phyloP scores from a whole-genome alignment of 2,113 vertebrate genomes.

The Neomonachus schauinslandi region DNA sequence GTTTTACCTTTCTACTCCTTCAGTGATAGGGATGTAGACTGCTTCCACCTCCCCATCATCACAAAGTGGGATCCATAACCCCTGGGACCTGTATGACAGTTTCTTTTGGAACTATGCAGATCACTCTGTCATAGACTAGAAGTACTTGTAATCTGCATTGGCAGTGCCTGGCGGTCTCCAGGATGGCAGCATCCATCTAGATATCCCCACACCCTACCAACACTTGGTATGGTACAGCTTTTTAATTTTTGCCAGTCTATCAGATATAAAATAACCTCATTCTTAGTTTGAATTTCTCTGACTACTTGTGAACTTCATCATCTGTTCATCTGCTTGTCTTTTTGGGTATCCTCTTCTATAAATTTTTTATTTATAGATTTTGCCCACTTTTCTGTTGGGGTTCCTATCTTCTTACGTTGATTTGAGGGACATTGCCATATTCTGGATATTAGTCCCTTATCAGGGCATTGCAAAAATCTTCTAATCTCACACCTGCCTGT shows the following conservation, averaged over 20 bases:
- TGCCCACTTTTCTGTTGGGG: neutral
- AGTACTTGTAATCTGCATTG: neutral
- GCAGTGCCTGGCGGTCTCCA: neutral
- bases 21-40: neutral
- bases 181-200: accelerated
- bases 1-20: neutral
- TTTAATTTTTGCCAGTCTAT: neutral
- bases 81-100: neutral
- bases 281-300: conserved; percentile 9
- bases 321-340: neutral
- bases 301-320: neutral
- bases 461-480: neutral
- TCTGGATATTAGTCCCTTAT: neutral
- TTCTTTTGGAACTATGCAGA: neutral
- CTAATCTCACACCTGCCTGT: neutral
- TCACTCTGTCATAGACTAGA: neutral
- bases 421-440: neutral
- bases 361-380: neutral
- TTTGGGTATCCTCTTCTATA: neutral
- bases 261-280: neutral
- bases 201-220: neutral
- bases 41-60: neutral
- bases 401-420: neutral
- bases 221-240: neutral
- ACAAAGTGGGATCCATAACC: neutral